Conservation (phyloP, 2,113 vertebrate genomes). For the Syrmaticus mikado region DNA sequence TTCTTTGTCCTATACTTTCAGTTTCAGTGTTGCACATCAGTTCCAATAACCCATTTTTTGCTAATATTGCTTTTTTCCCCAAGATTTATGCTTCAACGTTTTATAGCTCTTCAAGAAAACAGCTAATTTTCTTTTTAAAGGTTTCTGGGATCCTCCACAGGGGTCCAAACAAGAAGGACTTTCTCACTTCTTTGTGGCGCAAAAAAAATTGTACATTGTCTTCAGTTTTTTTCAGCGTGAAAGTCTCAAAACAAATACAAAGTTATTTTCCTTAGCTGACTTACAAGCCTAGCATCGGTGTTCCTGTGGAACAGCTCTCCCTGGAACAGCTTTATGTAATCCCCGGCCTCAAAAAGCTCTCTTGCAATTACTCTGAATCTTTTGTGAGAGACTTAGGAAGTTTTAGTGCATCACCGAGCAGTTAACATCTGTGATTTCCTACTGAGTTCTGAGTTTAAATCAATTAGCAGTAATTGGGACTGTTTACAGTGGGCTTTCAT, state of each 20-base stretch:
- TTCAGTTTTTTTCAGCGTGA: neutral
- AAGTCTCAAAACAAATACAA: slow-evolving; percentile 25
- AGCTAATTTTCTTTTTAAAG: neutral
- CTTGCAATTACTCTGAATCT: slow-evolving; percentile 46
- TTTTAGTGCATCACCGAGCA: slow-evolving; percentile 63
- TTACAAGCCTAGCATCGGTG: slow-evolving; percentile 30
- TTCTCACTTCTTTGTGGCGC: neutral
- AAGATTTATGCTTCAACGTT: neutral
- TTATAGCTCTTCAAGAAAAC: neutral
- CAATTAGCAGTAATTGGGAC: slow-evolving; percentile 72
- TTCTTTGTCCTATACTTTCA: neutral
- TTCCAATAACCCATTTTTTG: neutral
- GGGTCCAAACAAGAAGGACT: neutral
- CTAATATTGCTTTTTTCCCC: neutral
- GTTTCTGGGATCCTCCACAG: neutral
- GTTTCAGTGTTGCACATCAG: neutral
- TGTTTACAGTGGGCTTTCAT: slow-evolving; percentile 52
- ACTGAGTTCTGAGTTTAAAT: slow-evolving; percentile 74
- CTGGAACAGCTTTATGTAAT: slow-evolving; percentile 60
- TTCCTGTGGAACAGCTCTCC: neutral
- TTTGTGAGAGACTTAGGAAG: slow-evolving; percentile 66
- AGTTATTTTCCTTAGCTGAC: slow-evolving; percentile 39
- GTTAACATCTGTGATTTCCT: slow-evolving; percentile 72
- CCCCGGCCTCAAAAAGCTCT: slow-evolving; percentile 33
- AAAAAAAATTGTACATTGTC: neutral